Evolutionary conservation across 2,888 invertebrate species (phyloP).

Genomic region (Asteroscopus sphinx): DNA sequence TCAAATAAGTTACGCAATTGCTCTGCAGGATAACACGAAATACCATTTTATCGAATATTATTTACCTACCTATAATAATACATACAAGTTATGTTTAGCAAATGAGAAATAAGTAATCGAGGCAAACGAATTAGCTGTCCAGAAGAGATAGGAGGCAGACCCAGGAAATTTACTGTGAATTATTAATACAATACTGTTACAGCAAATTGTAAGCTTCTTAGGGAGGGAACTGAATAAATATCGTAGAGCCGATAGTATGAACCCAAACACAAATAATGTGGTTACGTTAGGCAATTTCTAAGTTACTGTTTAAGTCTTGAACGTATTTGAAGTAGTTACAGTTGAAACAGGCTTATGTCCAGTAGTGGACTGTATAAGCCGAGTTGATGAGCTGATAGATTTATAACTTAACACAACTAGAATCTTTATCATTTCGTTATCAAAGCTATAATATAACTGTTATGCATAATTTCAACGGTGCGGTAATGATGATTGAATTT

Average conservation of each 20-base stretch:
- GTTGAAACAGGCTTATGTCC: too few relatives aligned
- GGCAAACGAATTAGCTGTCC: slow-evolving; percentile 76
- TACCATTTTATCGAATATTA: too few relatives aligned
- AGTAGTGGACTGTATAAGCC: too few relatives aligned
- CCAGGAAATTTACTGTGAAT: slow-evolving; percentile 81
- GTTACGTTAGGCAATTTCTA: slow-evolving; percentile 46
- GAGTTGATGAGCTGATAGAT: too few relatives aligned
- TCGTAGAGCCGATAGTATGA: slow-evolving; percentile 70
- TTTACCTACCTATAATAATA: background rate
- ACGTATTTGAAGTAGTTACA: background rate
- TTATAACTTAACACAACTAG: too few relatives aligned
- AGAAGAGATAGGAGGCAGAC: slow-evolving; percentile 76
- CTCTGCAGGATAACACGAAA: too few relatives aligned
- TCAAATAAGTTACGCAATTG: too few relatives aligned
- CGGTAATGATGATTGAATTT: too few relatives aligned
- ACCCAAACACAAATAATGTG: slow-evolving; percentile 63
- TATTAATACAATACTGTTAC: slow-evolving; percentile 85
- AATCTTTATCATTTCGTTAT: too few relatives aligned
- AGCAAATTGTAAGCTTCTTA: slow-evolving; percentile 87
- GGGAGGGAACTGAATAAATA: slow-evolving; percentile 83
- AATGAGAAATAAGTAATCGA: slow-evolving; percentile 71
- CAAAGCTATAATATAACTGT: too few relatives aligned
- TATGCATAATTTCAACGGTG: too few relatives aligned
- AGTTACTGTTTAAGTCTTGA: slow-evolving; percentile 15
- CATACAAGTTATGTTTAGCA: slow-evolving; percentile 43